Evolutionary conservation across 2,888 invertebrate species (phyloP).

Genomic region (Ryuthela nishihirai): DNA sequence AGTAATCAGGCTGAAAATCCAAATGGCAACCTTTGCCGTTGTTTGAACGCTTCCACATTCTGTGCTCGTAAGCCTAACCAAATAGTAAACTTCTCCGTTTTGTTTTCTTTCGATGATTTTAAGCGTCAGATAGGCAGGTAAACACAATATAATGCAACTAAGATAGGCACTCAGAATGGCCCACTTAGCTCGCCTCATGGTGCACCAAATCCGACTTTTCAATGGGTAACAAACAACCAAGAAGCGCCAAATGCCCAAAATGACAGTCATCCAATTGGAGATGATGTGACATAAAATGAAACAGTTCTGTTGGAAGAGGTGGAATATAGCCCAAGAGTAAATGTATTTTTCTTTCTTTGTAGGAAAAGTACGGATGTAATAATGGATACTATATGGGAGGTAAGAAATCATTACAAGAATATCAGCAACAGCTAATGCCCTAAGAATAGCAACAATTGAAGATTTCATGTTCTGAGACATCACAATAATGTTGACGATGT

Average conservation of each 20-base stretch:
- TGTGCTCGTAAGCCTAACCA: conserved; percentile 62
- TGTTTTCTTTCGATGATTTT: conserved; percentile 55
- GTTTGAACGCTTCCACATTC: conserved; percentile 58
- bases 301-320: conserved; percentile 86
- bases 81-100: background rate
- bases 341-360: conserved; percentile 50
- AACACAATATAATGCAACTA: conserved; percentile 75
- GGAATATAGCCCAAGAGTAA: conserved; percentile 76
- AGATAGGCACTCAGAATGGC: conserved; percentile 75
- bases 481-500: conserved; percentile 86
- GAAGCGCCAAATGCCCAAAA: conserved; percentile 81
- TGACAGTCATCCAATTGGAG: conserved; percentile 88
- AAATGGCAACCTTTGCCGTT: conserved; percentile 65
- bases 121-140: conserved; percentile 78
- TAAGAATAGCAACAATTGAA: conserved; percentile 86
- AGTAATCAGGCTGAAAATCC: conserved; percentile 87
- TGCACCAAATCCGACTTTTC: conserved; percentile 56
- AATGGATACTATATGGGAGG: conserved; percentile 81
- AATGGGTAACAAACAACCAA: conserved; percentile 64
- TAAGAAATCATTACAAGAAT: conserved; percentile 85
- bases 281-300: conserved; percentile 84
- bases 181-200: conserved; percentile 67
- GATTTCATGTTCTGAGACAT: conserved; percentile 87
- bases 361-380: conserved; percentile 57
- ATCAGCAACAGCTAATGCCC: conserved; percentile 80